Evolutionary conservation across 35 echinoderm and acorn worm genomes (phyloP).

Genomic region (Holothuria glaberrima): DNA sequence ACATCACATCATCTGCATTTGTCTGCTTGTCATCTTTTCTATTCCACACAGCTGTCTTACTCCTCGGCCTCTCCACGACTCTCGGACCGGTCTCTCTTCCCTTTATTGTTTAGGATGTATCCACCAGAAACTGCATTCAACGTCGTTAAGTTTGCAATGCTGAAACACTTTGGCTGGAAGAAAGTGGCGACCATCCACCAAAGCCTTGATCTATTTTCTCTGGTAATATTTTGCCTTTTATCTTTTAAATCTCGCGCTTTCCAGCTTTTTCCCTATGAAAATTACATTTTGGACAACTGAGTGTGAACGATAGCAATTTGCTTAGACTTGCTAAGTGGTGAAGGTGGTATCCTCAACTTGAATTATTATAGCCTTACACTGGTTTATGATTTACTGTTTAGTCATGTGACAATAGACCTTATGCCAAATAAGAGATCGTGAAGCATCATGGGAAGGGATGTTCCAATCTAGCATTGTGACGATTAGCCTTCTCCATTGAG

Average conservation of each 20-base stretch:
- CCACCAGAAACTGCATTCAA: slow-evolving; percentile 90
- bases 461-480: no score
- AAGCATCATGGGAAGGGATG: no score
- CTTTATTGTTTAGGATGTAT: slow-evolving; percentile 89
- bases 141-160: slow-evolving; percentile 88
- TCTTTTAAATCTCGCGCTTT: neutral
- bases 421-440: no score
- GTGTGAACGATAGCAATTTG: no score
- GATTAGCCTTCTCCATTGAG: no score
- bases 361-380: no score
- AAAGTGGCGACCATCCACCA: slow-evolving; percentile 87
- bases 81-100: slow-evolving; percentile 79
- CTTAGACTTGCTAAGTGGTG: no score
- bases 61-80: slow-evolving; percentile 87
- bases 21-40: no score
- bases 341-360: no score
- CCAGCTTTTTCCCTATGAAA: neutral
- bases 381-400: no score
- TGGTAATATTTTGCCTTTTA: slow-evolving; percentile 59
- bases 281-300: neutral
- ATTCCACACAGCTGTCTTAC: slow-evolving; percentile 72
- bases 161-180: slow-evolving; percentile 82
- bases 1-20: no score
- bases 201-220: slow-evolving; percentile 78
- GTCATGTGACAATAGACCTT: no score